phyloP scores from a whole-genome alignment of 1,140 invertebrate species.

The Pristionchus pacificus region DNA sequence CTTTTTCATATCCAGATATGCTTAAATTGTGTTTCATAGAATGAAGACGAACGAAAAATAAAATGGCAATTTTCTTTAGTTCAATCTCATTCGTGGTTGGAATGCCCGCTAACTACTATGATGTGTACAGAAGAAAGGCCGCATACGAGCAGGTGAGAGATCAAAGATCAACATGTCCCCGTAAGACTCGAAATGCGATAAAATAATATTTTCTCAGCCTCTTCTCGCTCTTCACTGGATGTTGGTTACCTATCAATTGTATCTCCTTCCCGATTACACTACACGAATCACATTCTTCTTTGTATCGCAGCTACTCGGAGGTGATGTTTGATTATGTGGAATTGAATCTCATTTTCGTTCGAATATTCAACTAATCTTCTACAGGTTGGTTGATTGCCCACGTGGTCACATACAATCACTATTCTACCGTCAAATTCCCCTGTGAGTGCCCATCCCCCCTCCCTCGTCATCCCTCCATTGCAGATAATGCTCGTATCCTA shows the following conservation, averaged over 20 bases:
- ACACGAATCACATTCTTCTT: slow-evolving; percentile 31
- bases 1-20: background rate
- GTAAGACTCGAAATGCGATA: slow-evolving; percentile 33
- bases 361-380: background rate
- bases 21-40: background rate
- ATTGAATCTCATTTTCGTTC: background rate
- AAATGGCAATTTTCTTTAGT: no score
- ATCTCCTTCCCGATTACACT: slow-evolving; percentile 44
- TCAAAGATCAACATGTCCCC: slow-evolving; percentile 28
- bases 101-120: slow-evolving; percentile 50
- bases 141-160: slow-evolving; percentile 24
- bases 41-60: no score
- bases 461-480: slow-evolving; percentile 19
- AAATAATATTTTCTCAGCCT: slow-evolving; percentile 38
- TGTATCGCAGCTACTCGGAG: slow-evolving; percentile 27
- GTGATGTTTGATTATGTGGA: no score
- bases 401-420: slow-evolving; percentile 57
- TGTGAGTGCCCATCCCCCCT: slow-evolving; percentile 32
- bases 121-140: slow-evolving; percentile 28
- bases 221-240: slow-evolving; percentile 47
- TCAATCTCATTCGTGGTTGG: slow-evolving; percentile 46
- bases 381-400: slow-evolving; percentile 51
- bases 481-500: slow-evolving; percentile 54
- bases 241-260: slow-evolving; percentile 46
- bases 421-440: slow-evolving; percentile 54